Evolutionary conservation across 2,797 vertebrate genomes (phyloP).

Genomic region (Acropternis orthonyx): DNA sequence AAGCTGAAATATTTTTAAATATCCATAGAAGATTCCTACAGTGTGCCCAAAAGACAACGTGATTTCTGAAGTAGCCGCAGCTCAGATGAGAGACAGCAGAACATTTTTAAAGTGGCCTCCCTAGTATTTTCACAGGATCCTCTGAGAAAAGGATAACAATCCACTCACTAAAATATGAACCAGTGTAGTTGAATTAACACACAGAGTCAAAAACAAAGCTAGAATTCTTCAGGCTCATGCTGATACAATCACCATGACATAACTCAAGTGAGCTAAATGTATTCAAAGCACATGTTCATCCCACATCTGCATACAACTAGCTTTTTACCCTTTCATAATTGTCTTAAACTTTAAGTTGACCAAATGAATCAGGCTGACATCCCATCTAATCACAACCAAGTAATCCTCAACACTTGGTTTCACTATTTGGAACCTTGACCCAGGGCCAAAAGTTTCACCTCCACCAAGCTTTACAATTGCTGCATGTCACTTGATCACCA

Average conservation of each 20-base stretch:
- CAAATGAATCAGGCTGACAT: not conserved
- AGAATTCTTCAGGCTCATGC: not conserved
- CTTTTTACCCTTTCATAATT: not conserved
- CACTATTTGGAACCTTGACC: not conserved
- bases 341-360: not conserved
- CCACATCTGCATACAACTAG: not conserved
- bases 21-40: not conserved
- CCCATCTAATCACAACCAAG: not conserved
- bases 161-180: rapidly evolving
- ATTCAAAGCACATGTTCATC: not conserved
- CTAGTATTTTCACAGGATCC: not conserved
- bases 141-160: not conserved
- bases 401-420: not conserved
- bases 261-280: not conserved
- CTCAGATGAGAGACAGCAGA: not conserved
- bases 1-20: not conserved
- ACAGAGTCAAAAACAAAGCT: not conserved
- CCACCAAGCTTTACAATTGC: not conserved
- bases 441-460: not conserved
- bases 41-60: rapidly evolving
- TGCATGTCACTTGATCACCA: not conserved
- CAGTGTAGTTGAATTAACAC: rapidly evolving
- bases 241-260: not conserved
- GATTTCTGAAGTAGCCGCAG: not conserved
- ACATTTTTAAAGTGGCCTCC: not conserved